Base-by-base conservation (phyloP, 2,888 invertebrate genomes). In the Apomyelois bistriatella region DNA sequence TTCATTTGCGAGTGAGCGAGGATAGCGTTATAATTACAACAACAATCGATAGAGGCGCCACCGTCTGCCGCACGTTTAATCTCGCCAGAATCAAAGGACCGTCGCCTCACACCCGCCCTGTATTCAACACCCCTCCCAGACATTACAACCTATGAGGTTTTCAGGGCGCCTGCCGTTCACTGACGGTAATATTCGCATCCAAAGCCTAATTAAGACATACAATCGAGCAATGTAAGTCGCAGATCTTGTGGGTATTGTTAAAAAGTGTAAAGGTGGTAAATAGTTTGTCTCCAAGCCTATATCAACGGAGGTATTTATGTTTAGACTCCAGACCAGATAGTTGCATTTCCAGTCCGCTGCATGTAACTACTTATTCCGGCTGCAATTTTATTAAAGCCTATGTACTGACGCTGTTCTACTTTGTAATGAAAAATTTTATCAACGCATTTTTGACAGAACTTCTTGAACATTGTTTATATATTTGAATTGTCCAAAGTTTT, bases 31-130 rank as follows among this genome's bases (percentile, higher is more conserved):
- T 90, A 90, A 90, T 90, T 90, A 89, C 85, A 87, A 90, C 90
- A 90, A 90, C 90, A 90, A 90, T 91, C 90, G 90, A 90, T 90
- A 87, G 85, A 86, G 85, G 85, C 87, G 88, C 89, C 88, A 87
- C 90, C 89, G 90, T 89, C 89, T 85, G 89, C 86, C 85, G 88
- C 90, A 88, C 88, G 90, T 85, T 88, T 90, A 90, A 87, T 86
- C 88, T 90, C 88, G 83, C 84, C 81, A 80, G 84, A 90, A 88
- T 86, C 87, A 86, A 87, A 88, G 89, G 87, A 87, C 85, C 81
- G 82, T 81, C 85, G 82, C 86, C 85, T 84, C 86, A 85, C 84
- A 82, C 84, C 85, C 81, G 76, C 77, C 66, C 66, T 60, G 67
- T 67, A 82, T 75, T 63, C 66, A 68, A 66, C 72, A 72, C 74